Base-by-base conservation (phyloP, 2,797 vertebrate species). In the Microctenopoma lineatum region DNA sequence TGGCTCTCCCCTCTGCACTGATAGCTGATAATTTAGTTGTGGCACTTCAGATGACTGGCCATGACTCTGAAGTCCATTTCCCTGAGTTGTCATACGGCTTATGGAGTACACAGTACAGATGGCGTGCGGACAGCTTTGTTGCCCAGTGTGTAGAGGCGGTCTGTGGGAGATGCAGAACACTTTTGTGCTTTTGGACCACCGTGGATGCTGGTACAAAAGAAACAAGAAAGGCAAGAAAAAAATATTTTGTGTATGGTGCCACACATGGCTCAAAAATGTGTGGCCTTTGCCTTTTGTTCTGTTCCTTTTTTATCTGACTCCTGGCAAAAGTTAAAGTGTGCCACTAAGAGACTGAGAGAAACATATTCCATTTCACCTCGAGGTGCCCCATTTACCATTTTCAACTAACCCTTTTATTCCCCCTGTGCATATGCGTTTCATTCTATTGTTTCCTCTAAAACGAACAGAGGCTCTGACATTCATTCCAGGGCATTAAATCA, bases 11-110 rank as follows among this genome's bases (percentile, higher is more conserved):
- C 21, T 68, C 70, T 59, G 61, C 64, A 29, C 16, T 59, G 80
- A 84, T 80, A 71, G 86, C 70, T 60, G 78, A 83, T 84, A 71
- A 89, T 88, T 87, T 78, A 75, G 77, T 66, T 57, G 77, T 74
- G 85, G 75, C 59, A 66, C 75, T 83, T 82, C 63, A 77, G 69
- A 86, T 38, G 68, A 47, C 70, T 41, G 66, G 55, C 66, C 56
- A 7, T 15, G 62, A 69, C 75, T 68, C 77, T 70, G 57, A 75
- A 77, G 78, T 79, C 68, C 57, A 50, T 85, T 77, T 79, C 29
- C 45, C 73, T n/a, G 50, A 71, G 63, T 61, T 60, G 79, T 77
- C 70, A 56, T 34, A 15, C 73, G 64, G 73, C 38, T 69, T 41
- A 47, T 34, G 39, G 70, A 74, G 74, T 13, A 41, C 15, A 5